A percentile compares a stretch with the other conserved stretches of the same genome.
These are phyloP conservation scores for Drosophila suboccidentalis DNA, from an alignment of 2,888 invertebrate genomes.

Conservation along the genomic window DNA sequence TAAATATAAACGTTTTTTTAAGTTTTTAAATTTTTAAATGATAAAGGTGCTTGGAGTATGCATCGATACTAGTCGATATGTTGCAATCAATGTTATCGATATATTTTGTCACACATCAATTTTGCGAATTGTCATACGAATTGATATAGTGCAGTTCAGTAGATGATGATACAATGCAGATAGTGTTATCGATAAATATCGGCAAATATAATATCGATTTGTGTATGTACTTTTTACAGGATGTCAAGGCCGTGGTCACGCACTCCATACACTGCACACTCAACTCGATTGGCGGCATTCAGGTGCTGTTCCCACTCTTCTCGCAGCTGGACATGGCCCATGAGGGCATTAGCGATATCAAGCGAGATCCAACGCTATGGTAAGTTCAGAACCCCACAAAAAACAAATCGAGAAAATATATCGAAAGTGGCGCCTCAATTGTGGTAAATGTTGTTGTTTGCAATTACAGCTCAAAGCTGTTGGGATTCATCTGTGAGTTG, in stretches of 20 bases:
- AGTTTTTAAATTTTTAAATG: too few species aligned
- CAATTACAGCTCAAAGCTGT: constrained; percentile 92
- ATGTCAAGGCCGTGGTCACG: constrained; percentile 99
- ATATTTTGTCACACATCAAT: too few species aligned
- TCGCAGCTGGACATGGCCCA: constrained; percentile 98
- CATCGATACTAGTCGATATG: too few species aligned
- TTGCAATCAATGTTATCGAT: too few species aligned
- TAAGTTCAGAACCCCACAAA: constrained; percentile 87
- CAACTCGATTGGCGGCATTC: constrained; percentile 99
- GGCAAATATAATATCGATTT: not conserved
- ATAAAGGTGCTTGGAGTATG: too few species aligned
- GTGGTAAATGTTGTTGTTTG: not conserved
- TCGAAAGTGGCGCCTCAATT: too few species aligned
- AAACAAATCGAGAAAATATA: too few species aligned
- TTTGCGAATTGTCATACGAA: too few species aligned
- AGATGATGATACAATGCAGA: not conserved
- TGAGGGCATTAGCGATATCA: constrained; percentile 92
- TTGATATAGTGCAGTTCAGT: not conserved
- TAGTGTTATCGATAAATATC: not conserved
- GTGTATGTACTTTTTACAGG: constrained; percentile 87
- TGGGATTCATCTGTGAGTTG: constrained; percentile 98
- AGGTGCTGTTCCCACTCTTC: constrained; percentile 98
- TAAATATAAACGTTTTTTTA: too few species aligned
- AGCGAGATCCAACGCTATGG: constrained; percentile 95
- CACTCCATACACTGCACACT: constrained; percentile 99